A percentile compares a stretch with the other conserved stretches of the same genome.
Conservation (phyloP, 2,888 invertebrate genomes). For the Galeopsomyia nigrocyanea region DNA sequence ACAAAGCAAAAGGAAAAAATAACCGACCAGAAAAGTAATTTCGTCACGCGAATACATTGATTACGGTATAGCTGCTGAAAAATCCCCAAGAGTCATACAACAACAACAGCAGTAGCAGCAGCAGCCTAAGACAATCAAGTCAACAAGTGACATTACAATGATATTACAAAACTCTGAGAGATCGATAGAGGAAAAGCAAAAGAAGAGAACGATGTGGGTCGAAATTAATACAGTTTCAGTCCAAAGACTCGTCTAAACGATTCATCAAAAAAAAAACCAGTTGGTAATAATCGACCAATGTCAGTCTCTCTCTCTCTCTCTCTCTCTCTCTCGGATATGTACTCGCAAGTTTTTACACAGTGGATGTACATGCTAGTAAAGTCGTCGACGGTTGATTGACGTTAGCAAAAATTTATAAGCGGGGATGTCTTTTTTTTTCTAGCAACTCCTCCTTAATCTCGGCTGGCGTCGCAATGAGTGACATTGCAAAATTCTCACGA, state of each 20-base stretch:
- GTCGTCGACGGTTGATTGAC: constrained; percentile 24
- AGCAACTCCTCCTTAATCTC: background rate
- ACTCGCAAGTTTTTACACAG: background rate
- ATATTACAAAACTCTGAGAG: constrained; percentile 34
- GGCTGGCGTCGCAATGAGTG: constrained; percentile 5
- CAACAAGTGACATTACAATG: constrained; percentile 27
- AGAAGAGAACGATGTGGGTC: constrained; percentile 24
- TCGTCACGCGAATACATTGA: no score
- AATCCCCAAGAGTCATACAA: no score
- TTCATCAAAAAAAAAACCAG: constrained; percentile 27
- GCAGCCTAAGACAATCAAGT: no score
- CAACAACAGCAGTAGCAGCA: no score
- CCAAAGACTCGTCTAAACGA: constrained; percentile 6
- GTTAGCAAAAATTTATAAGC: constrained; percentile 42
- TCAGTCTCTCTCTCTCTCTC: constrained; percentile 6
- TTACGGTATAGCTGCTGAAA: no score
- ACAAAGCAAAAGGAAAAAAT: no score
- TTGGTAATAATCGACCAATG: constrained; percentile 19
- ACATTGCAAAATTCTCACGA: constrained; percentile 36
- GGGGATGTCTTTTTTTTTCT: constrained; percentile 12
- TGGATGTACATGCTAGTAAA: background rate
- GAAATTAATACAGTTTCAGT: constrained; percentile 33
- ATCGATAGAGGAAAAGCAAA: background rate
- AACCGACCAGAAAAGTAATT: no score
- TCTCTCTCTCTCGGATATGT: no score